A percentile compares a stretch with the other conserved stretches of the same genome.
Evolutionary conservation across 2,113 vertebrate species (phyloP).

Genomic region (Ptilorrhoa leucosticta): DNA sequence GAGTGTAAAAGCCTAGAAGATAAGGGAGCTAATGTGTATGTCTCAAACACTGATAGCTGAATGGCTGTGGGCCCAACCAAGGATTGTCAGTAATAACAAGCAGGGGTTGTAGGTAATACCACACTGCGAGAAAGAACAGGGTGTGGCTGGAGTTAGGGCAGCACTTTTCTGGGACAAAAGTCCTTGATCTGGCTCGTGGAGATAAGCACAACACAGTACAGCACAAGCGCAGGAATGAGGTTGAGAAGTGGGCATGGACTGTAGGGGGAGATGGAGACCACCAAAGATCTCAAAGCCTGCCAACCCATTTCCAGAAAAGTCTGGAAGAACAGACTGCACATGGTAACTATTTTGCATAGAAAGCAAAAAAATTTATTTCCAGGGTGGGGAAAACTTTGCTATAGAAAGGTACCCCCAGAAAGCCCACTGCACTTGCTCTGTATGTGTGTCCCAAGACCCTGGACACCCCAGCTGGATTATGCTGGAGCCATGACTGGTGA

Average conservation of each 20-base stretch:
- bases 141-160: not conserved
- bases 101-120: not conserved
- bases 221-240: not conserved
- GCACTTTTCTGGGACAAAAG: not conserved
- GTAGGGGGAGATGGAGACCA: not conserved
- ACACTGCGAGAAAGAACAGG: not conserved
- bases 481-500: not conserved
- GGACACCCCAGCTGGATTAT: not conserved
- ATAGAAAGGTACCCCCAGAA: not conserved
- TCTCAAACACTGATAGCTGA: not conserved
- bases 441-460: not conserved
- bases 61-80: not conserved
- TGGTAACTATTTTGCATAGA: not conserved
- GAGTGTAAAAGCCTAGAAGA: not conserved
- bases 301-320: not conserved
- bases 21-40: not conserved
- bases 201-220: not conserved
- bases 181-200: not conserved
- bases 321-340: not conserved
- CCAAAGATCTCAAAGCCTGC: not conserved
- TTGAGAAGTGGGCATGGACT: not conserved
- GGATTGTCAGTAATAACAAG: not conserved
- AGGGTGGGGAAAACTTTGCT: not conserved
- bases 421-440: not conserved
- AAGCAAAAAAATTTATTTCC: not conserved